phyloP scores from a whole-genome alignment of 2,797 vertebrate genomes.

The Eremophila alpestris region DNA sequence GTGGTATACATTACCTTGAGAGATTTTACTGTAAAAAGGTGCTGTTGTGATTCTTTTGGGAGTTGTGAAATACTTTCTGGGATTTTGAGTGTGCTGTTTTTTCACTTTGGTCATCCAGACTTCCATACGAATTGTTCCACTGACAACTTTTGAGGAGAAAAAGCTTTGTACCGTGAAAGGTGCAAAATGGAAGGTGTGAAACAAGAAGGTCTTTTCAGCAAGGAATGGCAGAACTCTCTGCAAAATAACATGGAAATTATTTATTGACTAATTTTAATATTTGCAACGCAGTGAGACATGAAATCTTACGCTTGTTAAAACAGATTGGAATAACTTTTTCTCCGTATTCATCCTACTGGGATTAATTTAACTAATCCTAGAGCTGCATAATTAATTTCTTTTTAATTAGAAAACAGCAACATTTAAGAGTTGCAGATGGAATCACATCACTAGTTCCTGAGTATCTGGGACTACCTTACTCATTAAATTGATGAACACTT shows the following conservation, averaged over 20 bases:
- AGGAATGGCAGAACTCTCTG: neutral
- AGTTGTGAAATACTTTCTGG: neutral
- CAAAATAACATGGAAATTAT: neutral
- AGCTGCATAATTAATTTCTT: neutral
- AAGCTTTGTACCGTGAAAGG: neutral
- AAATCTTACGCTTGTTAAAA: neutral
- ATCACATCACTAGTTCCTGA: neutral
- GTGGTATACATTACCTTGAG: neutral
- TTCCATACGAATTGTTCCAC: neutral
- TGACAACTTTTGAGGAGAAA: neutral
- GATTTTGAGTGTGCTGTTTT: neutral
- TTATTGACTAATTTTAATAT: neutral
- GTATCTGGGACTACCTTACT: neutral
- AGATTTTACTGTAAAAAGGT: neutral
- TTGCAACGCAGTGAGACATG: neutral
- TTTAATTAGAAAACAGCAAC: neutral
- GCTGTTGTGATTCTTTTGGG: neutral
- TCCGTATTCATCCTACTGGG: neutral
- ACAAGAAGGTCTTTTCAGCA: neutral
- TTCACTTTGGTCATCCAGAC: neutral
- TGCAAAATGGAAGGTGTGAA: neutral
- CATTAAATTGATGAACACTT: neutral
- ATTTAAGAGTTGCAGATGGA: neutral
- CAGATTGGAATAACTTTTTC: neutral
- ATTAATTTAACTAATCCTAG: constrained; percentile 18